phyloP scores from a whole-genome alignment of 1,140 invertebrate species.

The Nylanderia fulva region DNA sequence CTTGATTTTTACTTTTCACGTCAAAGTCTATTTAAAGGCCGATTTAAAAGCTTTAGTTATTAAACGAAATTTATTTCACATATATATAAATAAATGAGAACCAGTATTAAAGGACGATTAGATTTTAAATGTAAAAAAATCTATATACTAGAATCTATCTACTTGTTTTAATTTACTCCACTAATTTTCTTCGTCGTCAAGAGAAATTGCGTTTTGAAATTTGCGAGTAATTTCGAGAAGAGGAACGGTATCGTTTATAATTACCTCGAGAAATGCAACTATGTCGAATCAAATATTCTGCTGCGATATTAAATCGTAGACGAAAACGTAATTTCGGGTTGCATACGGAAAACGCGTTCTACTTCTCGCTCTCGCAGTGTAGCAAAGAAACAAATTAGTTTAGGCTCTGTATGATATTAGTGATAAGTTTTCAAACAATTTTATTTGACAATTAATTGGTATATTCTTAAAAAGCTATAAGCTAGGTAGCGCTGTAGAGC shows the following conservation, averaged over 20 bases:
- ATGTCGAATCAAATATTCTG: conserved; percentile 18
- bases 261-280: conserved; percentile 16
- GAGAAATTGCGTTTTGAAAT: conserved; percentile 36
- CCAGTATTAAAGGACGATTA: background rate
- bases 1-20: background rate
- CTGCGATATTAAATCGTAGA: conserved; percentile 33
- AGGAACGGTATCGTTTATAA: conserved; percentile 23
- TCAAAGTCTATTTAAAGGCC: background rate
- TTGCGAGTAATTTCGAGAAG: conserved; percentile 8
- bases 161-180: conserved; percentile 19
- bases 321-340: conserved; percentile 41
- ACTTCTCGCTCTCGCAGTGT: background rate
- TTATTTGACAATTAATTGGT: too few relatives aligned
- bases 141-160: background rate
- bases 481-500: too few relatives aligned
- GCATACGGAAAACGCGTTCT: conserved; percentile 15
- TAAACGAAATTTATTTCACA: conserved; percentile 2
- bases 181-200: conserved; percentile 7
- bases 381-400: conserved; percentile 17
- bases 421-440: conserved; percentile 1
- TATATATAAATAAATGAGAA: background rate
- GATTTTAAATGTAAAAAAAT: conserved; percentile 9
- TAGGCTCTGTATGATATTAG: background rate
- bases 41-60: background rate
- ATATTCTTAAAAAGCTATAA: too few relatives aligned